Evolutionary conservation across 2,113 vertebrate species (phyloP), one percentile per base, ranked within the genome.

Genomic region (Pangasianodon gigas): DNA sequence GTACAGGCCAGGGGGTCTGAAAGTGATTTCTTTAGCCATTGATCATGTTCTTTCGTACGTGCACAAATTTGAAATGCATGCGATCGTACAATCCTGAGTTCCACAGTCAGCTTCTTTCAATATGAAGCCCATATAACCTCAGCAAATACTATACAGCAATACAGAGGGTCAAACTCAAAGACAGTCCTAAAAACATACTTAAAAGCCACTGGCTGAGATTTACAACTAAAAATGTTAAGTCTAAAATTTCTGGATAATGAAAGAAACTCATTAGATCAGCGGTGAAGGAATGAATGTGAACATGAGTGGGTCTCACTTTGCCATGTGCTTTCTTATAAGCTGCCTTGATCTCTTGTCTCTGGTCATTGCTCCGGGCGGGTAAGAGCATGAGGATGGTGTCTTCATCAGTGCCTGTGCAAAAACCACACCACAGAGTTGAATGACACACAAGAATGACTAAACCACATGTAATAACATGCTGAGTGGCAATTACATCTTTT

Each of bases 271-370:
- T 84, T 41, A 84, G 13, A 32, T 84, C 9, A 58, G 37, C 1
- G 0, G 13, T 84, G 54, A 51, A 86, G 46, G 37, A 79, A 26
- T 18, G 10, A 10, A 44, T 21, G 6, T 60, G 37, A 60, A 26
- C 19, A 44, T 16, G 37, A 44, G n/a, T 6, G 7, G 21, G 37
- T 46, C 92, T 96, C 93, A 99, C 98, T 97, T 97, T 96, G 94
- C 98, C 97, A 84, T 96, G 96, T 1, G 97, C 95, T 46, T 97
- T 98, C 94, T 99, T 99, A 93, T 97, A 99, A 1, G 95, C 95
- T 48, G 93, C 91, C 2, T 96, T 96, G 74, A 98, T 98, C 93
- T 98, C 91, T 95, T 99, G 97, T 84, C 98, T 97, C 89, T 99
- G 98, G 82, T 95, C 93, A 6, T 99, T 99, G 94, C 94, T 97